These are phyloP conservation scores for Frankliniella intonsa DNA, from an alignment of 2,888 invertebrate species.

Conservation along the genomic window DNA sequence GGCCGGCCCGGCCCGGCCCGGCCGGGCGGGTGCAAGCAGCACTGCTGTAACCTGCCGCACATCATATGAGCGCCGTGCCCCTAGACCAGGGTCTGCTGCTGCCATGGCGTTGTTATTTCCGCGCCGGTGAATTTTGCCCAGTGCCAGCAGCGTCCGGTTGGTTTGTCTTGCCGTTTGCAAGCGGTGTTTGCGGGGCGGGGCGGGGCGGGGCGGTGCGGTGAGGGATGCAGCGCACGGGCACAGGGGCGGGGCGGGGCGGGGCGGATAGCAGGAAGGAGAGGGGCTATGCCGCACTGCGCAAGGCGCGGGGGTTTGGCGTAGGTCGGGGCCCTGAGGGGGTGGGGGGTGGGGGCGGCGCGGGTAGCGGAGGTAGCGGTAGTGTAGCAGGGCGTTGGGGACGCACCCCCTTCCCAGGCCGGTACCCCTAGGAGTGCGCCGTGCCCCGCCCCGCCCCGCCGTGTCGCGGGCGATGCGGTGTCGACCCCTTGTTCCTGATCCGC, in stretches of 20 bases:
- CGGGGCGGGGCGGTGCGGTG: constrained; percentile 37
- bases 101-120: no score
- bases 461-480: no score
- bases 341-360: neutral
- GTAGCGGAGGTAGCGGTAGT: constrained; percentile 30
- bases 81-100: no score
- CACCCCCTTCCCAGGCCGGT: no score
- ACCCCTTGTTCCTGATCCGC: no score
- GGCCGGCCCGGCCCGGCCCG: no score
- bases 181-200: constrained; percentile 28
- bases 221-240: neutral
- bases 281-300: constrained; percentile 33
- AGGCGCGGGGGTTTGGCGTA: neutral
- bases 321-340: neutral
- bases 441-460: no score
- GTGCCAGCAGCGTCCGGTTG: neutral
- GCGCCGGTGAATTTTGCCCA: no score
- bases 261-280: neutral
- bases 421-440: no score
- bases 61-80: no score
- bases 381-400: constrained; percentile 33
- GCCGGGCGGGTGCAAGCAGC: no score
- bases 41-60: no score
- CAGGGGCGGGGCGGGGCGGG: neutral
- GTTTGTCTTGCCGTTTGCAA: constrained; percentile 38